phyloP scores from a whole-genome alignment of 1,140 invertebrate genomes.

The Phymorhynchus buccinoides region DNA sequence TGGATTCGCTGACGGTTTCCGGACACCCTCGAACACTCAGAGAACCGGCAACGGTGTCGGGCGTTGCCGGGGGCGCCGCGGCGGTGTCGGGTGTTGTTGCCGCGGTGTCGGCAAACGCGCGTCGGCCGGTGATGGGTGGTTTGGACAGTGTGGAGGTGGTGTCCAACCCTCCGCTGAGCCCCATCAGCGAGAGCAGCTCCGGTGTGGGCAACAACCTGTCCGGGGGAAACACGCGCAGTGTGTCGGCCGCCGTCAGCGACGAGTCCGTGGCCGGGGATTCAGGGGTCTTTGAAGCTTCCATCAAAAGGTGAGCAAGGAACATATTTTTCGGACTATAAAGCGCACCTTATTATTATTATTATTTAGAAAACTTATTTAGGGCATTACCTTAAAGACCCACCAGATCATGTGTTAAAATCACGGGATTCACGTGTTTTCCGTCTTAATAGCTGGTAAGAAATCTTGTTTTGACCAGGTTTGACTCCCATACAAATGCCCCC shows the following conservation, averaged over 20 bases:
- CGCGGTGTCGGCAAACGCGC: neutral
- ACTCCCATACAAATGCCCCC: too few species aligned
- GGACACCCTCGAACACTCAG: neutral
- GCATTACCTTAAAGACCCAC: too few species aligned
- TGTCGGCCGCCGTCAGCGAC: constrained; percentile 94
- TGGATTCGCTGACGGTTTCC: neutral
- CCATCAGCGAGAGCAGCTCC: constrained; percentile 78
- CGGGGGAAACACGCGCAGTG: constrained; percentile 74
- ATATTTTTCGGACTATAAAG: too few species aligned
- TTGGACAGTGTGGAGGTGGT: constrained; percentile 57
- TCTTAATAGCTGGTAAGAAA: too few species aligned
- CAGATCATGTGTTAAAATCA: too few species aligned
- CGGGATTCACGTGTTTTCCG: too few species aligned
- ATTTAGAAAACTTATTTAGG: too few species aligned
- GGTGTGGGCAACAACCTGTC: constrained; percentile 71
- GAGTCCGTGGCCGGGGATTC: constrained; percentile 97
- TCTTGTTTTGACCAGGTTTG: too few species aligned
- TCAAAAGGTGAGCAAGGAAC: constrained; percentile 72
- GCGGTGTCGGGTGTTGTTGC: neutral
- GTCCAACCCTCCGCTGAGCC: constrained; percentile 79
- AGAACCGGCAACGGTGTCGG: too few species aligned
- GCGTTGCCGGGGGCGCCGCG: too few species aligned
- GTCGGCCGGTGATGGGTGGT: constrained; percentile 7
- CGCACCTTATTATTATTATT: too few species aligned
- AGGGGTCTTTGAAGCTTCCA: constrained; percentile 93